A percentile compares a stretch with the other conserved stretches of the same genome.
Evolutionary conservation across 2,113 vertebrate species (phyloP).

Genomic region (Gobius niger): DNA sequence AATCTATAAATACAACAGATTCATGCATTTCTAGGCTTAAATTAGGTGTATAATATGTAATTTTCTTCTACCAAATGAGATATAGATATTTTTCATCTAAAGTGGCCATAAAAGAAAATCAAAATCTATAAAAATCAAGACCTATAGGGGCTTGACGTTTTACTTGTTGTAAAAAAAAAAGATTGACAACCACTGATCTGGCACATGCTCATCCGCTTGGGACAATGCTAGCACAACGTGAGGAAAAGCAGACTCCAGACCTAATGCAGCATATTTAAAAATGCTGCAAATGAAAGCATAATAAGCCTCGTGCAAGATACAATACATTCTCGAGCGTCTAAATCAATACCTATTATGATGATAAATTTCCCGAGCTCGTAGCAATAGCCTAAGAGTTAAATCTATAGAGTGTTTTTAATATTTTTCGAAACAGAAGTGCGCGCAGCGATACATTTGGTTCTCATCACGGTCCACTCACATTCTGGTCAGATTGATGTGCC

Average conservation of each 20-base stretch:
- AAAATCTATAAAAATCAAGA: too few species aligned
- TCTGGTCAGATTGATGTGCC: neutral
- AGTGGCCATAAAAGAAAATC: too few species aligned
- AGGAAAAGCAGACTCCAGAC: neutral
- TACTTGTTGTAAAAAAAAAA: too few species aligned
- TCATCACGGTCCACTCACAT: neutral
- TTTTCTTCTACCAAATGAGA: too few species aligned
- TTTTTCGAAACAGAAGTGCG: neutral
- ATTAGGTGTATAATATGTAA: too few species aligned
- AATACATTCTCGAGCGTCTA: neutral
- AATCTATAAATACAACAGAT: too few species aligned
- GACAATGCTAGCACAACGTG: neutral
- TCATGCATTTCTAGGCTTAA: too few species aligned
- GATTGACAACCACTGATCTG: too few species aligned
- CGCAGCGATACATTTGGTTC: constrained; percentile 1
- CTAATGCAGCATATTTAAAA: neutral
- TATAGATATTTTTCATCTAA: too few species aligned
- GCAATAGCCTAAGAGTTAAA: neutral
- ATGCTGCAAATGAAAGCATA: neutral
- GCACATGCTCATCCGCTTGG: neutral
- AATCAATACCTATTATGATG: constrained; percentile 22
- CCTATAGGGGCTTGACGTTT: too few species aligned
- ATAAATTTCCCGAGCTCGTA: neutral
- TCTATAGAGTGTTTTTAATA: neutral
- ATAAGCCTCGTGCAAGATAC: constrained; percentile 4